Conservation (phyloP, 2,888 invertebrate genomes). For the Acanthosepion pharaonis region DNA sequence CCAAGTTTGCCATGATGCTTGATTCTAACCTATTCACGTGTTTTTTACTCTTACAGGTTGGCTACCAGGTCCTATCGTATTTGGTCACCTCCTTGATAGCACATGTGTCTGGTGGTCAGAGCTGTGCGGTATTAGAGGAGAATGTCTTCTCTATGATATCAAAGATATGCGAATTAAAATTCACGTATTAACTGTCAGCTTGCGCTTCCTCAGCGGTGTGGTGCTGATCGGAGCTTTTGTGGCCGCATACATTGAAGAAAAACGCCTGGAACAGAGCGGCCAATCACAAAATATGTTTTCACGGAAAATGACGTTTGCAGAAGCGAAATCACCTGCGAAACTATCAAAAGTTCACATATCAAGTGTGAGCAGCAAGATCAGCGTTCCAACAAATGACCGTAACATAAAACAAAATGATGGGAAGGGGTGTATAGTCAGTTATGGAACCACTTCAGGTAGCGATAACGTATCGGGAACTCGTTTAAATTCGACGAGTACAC, state of each 20-base stretch:
- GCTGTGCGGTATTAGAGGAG: conserved; percentile 47
- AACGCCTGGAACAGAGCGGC: not conserved
- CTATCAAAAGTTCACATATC: not conserved
- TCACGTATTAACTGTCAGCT: not conserved
- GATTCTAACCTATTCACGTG: not conserved
- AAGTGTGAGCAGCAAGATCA: not conserved
- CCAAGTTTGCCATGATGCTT: not conserved
- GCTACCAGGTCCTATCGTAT: conserved; percentile 50
- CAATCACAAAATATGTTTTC: not conserved
- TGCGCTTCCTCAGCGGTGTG: not conserved
- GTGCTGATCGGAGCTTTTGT: not conserved
- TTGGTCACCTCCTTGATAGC: conserved; percentile 49
- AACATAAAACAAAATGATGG: not conserved
- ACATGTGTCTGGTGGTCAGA: conserved; percentile 49
- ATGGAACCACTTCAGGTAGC: not conserved
- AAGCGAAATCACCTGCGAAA: not conserved
- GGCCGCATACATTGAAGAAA: conserved; percentile 16
- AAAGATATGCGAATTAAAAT: conserved; percentile 43
- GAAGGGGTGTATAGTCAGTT: not conserved
- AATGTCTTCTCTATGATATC: conserved; percentile 51
- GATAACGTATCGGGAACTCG: not conserved
- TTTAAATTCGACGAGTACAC: not conserved
- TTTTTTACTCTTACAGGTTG: conserved; percentile 47
- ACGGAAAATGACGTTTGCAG: not conserved
- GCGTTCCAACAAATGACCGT: not conserved